Base-by-base conservation (phyloP, 2,113 vertebrate species). In the Neodontobutis hainanensis region DNA sequence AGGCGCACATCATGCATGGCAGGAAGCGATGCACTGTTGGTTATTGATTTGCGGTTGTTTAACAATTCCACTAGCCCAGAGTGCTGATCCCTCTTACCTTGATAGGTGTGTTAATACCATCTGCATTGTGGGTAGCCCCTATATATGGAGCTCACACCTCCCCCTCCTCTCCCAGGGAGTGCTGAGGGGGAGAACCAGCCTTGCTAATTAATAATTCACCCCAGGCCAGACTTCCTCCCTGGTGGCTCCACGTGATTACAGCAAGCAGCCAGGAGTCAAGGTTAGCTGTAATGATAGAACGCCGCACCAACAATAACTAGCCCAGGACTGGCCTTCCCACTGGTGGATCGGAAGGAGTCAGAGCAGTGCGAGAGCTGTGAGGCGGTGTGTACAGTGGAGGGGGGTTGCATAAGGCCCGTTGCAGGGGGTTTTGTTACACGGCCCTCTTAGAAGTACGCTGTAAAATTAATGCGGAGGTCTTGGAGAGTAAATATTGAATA, bases 171-270 rank as follows among this genome's bases (percentile, higher is more conserved):
- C 84, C 75, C 71, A 66, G 81, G 75, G 78, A 88, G 82, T 34
- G 48, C 69, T 80, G 75, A 78, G 76, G 75, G 81, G 87, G 81
- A 88, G 89, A 85, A 85, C 82, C 86, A 84, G 81, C 65, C 76
- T 83, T 75, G 69, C 88, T 92, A 90, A 92, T 92, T 93, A 93
- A 92, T 90, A 89, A 92, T 92, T 92, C 89, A 90, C 92, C 87
- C 82, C 86, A 85, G 91, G 89, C 90, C 77, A 77, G 79, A 82
- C 85, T 64, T 68, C 78, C 70, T 92, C 89, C 86, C 87, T 63
- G 15, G 81, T 83, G 87, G 60, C 75, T 87, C 72, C 71, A 82
- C 67, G 82, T 90, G 88, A 92, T 92, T 92, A 92, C 85, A 90
- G 84, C 90, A 73, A 87, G 85, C 88, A 92, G 89, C 87, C 80